Percentiles rank a stretch among this genome's conserved stretches.
Conservation (phyloP, 2,113 vertebrate genomes). For the Lophotis ruficrista region DNA sequence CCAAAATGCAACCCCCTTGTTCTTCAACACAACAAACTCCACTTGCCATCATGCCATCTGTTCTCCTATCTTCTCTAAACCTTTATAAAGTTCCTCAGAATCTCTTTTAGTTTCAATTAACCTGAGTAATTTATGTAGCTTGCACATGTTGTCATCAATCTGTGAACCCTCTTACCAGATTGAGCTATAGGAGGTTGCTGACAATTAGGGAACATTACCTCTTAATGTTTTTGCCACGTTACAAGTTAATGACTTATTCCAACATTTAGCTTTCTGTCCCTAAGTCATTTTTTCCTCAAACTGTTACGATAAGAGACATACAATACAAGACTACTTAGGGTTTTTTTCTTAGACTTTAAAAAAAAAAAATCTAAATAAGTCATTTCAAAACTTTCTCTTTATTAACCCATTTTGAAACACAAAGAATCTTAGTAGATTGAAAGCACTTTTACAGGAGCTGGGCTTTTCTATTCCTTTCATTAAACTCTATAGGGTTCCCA, state of each 20-base stretch:
- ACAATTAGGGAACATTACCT: slow-evolving; percentile 9
- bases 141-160: slow-evolving; percentile 51
- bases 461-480: background rate
- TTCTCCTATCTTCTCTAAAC: slow-evolving; percentile 46
- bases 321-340: background rate
- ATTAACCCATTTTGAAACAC: background rate
- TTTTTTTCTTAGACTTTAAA: background rate
- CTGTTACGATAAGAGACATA: background rate
- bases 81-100: slow-evolving; percentile 37
- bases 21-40: background rate
- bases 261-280: background rate
- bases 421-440: background rate
- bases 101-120: slow-evolving; percentile 68
- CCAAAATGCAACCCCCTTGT: slow-evolving; percentile 5
- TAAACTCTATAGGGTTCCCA: background rate
- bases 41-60: slow-evolving; percentile 57
- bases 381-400: background rate
- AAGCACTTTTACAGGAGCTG: background rate
- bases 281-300: background rate
- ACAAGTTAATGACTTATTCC: background rate
- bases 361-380: background rate
- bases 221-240: background rate
- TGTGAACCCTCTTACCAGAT: slow-evolving; percentile 40
- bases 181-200: slow-evolving; percentile 26
- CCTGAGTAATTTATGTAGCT: slow-evolving; percentile 60